Conservation (phyloP, 2,797 vertebrate species). For the Carapus acus region DNA sequence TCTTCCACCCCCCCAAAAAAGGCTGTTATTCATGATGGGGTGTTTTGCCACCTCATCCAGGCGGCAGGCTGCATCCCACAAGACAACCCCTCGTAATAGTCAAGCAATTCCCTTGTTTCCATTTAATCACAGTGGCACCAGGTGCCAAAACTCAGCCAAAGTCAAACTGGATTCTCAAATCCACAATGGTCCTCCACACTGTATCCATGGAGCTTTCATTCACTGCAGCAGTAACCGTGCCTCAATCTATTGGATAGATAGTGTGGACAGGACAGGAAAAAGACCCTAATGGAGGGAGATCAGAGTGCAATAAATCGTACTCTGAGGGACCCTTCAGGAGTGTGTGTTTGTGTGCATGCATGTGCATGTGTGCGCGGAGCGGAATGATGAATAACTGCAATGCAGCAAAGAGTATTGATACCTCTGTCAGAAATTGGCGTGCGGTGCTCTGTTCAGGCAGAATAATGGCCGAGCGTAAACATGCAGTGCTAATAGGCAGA, state of each 20-base stretch:
- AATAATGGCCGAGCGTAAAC: constrained; percentile 26
- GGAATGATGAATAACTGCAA: constrained; percentile 45
- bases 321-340: constrained; percentile 45
- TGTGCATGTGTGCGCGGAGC: constrained; percentile 17
- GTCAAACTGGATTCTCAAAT: constrained; percentile 52
- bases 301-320: constrained; percentile 55
- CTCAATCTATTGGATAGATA: constrained; percentile 58
- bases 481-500: too few relatives aligned
- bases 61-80: constrained; percentile 48
- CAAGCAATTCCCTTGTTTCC: constrained; percentile 30
- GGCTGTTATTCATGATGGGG: constrained; percentile 60
- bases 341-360: constrained; percentile 8
- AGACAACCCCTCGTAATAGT: constrained; percentile 58
- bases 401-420: constrained; percentile 49
- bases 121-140: constrained; percentile 55
- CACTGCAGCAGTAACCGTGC: constrained; percentile 36
- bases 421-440: constrained; percentile 36
- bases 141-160: constrained; percentile 54
- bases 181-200: constrained; percentile 48
- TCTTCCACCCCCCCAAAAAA: constrained; percentile 42
- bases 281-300: constrained; percentile 32
- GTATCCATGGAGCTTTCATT: constrained; percentile 54
- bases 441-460: constrained; percentile 34
- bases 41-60: constrained; percentile 38
- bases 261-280: constrained; percentile 34